Evolutionary conservation across 2,113 vertebrate genomes (phyloP), one percentile per base, ranked within the genome.

Genomic region (Perca schrenkii): DNA sequence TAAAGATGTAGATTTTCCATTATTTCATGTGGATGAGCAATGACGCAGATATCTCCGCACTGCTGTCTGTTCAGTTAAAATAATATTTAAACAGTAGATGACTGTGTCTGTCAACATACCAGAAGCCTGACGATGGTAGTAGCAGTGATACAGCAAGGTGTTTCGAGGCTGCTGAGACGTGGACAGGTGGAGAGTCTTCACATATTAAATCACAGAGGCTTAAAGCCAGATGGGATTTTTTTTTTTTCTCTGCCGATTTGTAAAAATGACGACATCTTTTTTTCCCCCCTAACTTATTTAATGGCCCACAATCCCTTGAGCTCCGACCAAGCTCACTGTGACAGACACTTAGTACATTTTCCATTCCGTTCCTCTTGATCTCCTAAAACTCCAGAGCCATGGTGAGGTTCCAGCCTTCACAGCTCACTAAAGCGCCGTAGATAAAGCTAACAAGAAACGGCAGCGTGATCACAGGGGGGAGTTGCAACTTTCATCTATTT

Each of bases 291-390:
- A 53, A 47, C 25, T 57, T 50, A 12, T 85, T 87, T 61, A 76
- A 82, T 1, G 22, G 63, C 75, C 69, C 52, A 19, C 81, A 85
- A 86, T 87, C 85, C 86, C 54, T 54, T 65, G 87, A 88, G 82
- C 73, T 47, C 22, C n/a, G 2, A 16, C 47, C 58, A 3, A 40
- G 4, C 54, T 67, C 25, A 4, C 65, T 67, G 19, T 88, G 84
- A 62, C 25, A 69, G 53, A 72, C 56, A n/a, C 79, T 82, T 72
- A 84, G 57, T 58, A 70, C 47, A 56, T 73, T 83, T 88, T 86
- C 71, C 77, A 47, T 80, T 71, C 50, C 60, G 17, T 71, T 74
- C 50, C 60, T 82, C 64, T 25, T 87, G 84, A 90, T 90, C 78
- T 82, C 36, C 75, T 31, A 65, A 54, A 84, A 79, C 65, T 71